Evolutionary conservation across 1,140 invertebrate genomes (phyloP).

Genomic region (Drosophila sproati): DNA sequence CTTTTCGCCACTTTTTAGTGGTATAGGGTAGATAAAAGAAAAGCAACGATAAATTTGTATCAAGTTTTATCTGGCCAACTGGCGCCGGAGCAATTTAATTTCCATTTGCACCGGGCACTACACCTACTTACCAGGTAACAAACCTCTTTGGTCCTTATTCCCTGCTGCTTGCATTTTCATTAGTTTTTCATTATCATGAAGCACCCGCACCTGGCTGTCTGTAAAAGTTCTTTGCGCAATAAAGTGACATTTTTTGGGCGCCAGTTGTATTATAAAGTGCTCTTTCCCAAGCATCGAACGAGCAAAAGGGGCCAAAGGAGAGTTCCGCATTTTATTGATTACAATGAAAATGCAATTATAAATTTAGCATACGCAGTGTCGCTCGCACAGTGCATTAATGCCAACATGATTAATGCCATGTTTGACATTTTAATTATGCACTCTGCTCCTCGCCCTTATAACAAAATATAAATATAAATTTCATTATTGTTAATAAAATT

Average conservation of each 20-base stretch:
- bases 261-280: conserved; percentile 40
- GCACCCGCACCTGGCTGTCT: conserved; percentile 55
- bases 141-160: background rate
- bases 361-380: conserved; percentile 57
- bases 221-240: conserved; percentile 73
- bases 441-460: conserved; percentile 3
- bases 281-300: conserved; percentile 7
- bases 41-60: conserved; percentile 56
- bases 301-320: background rate
- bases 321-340: conserved; percentile 63
- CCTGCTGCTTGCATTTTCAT: conserved; percentile 65
- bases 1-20: background rate
- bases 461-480: conserved; percentile 25
- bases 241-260: conserved; percentile 68
- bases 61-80: conserved; percentile 66
- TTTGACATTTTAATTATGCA: conserved; percentile 66
- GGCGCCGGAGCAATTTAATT: conserved; percentile 72
- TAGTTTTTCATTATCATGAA: conserved; percentile 58
- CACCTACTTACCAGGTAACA: background rate
- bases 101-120: conserved; percentile 58
- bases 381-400: conserved; percentile 60
- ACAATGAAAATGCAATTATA: conserved; percentile 81
- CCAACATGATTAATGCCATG: conserved; percentile 71
- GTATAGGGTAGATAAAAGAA: conserved; percentile 14
- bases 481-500: conserved; percentile 46